These are phyloP conservation scores for Drosophila ficusphila DNA, from an alignment of 1,140 invertebrate genomes.

Conservation along the genomic window DNA sequence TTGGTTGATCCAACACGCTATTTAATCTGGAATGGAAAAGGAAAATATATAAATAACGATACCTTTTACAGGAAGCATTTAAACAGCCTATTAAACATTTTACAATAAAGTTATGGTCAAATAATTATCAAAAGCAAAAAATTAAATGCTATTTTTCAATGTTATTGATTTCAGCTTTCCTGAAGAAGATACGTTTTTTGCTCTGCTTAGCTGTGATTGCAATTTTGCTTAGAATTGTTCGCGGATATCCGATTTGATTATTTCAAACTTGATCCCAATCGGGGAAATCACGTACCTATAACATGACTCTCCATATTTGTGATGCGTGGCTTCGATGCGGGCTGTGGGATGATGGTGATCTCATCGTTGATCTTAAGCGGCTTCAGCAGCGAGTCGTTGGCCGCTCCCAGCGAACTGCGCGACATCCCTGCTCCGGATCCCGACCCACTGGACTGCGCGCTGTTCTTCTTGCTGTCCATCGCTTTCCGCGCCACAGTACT, in stretches of 20 bases:
- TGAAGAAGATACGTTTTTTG: background rate
- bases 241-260: background rate
- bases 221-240: background rate
- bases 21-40: slow-evolving; percentile 54
- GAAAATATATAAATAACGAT: background rate
- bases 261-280: background rate
- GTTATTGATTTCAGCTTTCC: no score
- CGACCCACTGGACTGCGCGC: slow-evolving; percentile 49
- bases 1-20: slow-evolving; percentile 69
- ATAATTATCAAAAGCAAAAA: background rate
- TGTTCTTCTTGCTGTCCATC: slow-evolving; percentile 90
- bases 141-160: background rate
- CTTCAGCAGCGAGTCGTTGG: slow-evolving; percentile 89
- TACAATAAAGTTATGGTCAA: background rate
- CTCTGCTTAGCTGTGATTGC: no score
- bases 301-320: slow-evolving; percentile 84
- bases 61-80: background rate
- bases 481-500: slow-evolving; percentile 92
- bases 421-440: slow-evolving; percentile 45
- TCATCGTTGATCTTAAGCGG: slow-evolving; percentile 96
- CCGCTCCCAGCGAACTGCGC: slow-evolving; percentile 61
- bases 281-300: slow-evolving; percentile 65
- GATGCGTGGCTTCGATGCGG: slow-evolving; percentile 85
- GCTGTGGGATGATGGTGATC: slow-evolving; percentile 96
- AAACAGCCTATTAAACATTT: no score